Percentiles rank a stretch among this genome's conserved stretches.
phyloP scores from a whole-genome alignment of 2,113 vertebrate species.

The Cnemophilus loriae region DNA sequence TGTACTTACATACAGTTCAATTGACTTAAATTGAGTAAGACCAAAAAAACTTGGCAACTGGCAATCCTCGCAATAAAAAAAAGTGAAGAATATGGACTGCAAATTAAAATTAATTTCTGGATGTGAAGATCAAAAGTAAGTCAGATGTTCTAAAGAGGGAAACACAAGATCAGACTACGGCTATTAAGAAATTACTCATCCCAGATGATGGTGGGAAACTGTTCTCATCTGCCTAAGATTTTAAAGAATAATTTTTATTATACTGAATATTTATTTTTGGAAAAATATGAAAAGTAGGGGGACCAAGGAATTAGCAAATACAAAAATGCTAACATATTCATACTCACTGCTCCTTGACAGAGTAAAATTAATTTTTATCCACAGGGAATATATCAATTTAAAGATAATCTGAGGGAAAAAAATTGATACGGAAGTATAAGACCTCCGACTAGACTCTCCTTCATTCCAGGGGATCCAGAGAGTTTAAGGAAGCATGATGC shows the following conservation, averaged over 20 bases:
- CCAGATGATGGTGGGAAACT: background rate
- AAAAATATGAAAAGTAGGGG: background rate
- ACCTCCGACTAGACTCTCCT: background rate
- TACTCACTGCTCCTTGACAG: background rate
- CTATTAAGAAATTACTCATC: background rate
- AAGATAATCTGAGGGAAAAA: background rate
- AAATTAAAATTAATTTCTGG: background rate
- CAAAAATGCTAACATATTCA: background rate
- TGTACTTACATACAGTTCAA: background rate
- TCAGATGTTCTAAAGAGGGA: background rate
- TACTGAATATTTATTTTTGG: background rate
- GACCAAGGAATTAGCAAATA: background rate
- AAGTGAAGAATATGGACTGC: background rate
- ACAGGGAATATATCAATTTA: background rate
- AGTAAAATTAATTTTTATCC: conserved; percentile 8
- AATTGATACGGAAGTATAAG: background rate
- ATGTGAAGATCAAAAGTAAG: background rate
- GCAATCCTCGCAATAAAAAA: background rate
- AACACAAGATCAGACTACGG: background rate
- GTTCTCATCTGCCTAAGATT: background rate
- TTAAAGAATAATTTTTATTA: background rate
- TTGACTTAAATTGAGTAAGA: background rate
- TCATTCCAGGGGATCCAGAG: background rate
- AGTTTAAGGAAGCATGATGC: background rate
- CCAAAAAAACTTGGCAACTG: background rate